phyloP scores from a whole-genome alignment of 2,113 vertebrate species.

The Thalassarche chlororhynchos region DNA sequence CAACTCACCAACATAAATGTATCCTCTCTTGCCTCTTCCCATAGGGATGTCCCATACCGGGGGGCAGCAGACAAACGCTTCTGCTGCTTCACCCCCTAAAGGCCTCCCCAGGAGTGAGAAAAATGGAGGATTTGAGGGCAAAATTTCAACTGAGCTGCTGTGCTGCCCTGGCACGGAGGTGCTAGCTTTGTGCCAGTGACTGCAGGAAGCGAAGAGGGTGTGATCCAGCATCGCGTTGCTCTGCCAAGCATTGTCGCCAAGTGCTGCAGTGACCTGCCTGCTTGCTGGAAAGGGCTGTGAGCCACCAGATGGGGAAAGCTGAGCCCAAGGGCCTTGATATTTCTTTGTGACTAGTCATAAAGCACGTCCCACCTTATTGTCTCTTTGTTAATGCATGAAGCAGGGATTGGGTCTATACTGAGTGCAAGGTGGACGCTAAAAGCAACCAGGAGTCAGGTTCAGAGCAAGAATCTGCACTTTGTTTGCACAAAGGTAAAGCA shows the following conservation, averaged over 20 bases:
- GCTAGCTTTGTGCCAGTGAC: background rate
- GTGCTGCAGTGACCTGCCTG: background rate
- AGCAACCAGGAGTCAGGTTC: background rate
- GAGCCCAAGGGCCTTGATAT: background rate
- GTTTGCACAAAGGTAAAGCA: slow-evolving; percentile 28
- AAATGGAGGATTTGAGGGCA: background rate
- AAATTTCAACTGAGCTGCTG: background rate
- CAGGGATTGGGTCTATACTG: background rate
- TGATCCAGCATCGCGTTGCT: background rate
- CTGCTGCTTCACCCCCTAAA: background rate
- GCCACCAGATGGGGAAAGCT: background rate
- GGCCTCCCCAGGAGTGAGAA: background rate
- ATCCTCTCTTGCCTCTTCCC: background rate
- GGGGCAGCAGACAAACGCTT: background rate
- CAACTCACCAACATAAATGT: background rate
- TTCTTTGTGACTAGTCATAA: background rate
- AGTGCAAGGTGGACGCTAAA: background rate
- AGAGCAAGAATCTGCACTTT: background rate
- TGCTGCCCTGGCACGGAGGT: background rate
- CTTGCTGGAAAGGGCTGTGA: background rate
- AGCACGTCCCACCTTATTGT: background rate
- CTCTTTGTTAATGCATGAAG: background rate
- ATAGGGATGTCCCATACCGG: background rate
- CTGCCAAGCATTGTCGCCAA: slow-evolving; percentile 2
- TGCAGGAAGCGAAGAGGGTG: slow-evolving; percentile 30